Percentiles rank a stretch among this genome's conserved stretches.
Conservation (phyloP, 1,140 invertebrate genomes). For the Drosophila dunni region DNA sequence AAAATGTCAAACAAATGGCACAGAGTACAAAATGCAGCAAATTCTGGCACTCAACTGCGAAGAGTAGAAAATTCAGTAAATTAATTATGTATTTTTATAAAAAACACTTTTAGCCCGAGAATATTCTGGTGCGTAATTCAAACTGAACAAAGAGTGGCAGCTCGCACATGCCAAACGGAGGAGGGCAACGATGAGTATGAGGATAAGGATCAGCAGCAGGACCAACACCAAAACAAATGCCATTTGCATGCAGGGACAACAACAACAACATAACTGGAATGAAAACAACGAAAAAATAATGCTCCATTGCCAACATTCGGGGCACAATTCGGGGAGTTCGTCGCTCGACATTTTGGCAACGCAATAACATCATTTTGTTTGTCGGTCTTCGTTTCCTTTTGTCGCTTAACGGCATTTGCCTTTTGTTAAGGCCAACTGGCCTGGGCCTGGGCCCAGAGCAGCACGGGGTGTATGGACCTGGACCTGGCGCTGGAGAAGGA, state of each 20-base stretch:
- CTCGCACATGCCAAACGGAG: conserved; percentile 40
- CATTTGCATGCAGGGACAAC: conserved; percentile 56
- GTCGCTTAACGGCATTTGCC: conserved; percentile 57
- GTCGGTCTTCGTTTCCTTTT: conserved; percentile 30
- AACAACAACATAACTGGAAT: neutral
- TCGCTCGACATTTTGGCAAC: conserved; percentile 54
- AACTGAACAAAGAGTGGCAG: conserved; percentile 38
- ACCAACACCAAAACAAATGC: conserved; percentile 41
- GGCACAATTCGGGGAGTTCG: neutral
- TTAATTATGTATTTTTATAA: conserved; percentile 43
- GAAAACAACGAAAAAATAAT: conserved; percentile 1
- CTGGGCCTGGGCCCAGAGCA: neutral
- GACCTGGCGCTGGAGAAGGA: neutral
- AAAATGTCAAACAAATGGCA: too few species aligned
- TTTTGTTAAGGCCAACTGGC: conserved; percentile 33
- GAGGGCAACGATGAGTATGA: neutral
- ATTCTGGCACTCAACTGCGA: neutral
- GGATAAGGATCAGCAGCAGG: neutral
- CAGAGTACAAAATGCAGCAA: too few species aligned
- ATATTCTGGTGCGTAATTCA: conserved; percentile 39
- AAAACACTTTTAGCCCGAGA: conserved; percentile 31
- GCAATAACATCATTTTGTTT: conserved; percentile 62
- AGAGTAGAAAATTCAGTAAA: conserved; percentile 15
- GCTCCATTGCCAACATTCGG: conserved; percentile 8
- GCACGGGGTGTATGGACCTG: neutral